Percentiles rank a stretch among this genome's conserved stretches.
These are phyloP conservation scores for Hirtodrosophila trivittata DNA, from an alignment of 2,888 invertebrate genomes.

Conservation along the genomic window DNA sequence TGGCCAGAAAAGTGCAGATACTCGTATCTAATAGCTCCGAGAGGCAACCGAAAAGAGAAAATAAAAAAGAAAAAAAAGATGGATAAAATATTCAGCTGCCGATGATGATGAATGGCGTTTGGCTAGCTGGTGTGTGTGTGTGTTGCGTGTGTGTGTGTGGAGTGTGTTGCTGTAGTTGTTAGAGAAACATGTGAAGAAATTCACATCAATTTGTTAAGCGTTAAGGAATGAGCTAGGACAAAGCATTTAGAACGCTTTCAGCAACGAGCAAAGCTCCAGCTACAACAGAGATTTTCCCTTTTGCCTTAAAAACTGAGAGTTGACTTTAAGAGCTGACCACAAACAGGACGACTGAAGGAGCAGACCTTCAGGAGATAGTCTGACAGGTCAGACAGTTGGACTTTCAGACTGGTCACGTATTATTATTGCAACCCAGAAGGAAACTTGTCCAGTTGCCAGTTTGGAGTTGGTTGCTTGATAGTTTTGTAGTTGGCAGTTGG, in stretches of 20 bases:
- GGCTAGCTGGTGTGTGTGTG: slow-evolving; percentile 51
- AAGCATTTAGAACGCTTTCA: slow-evolving; percentile 24
- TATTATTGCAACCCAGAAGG: slow-evolving; percentile 62
- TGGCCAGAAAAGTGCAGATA: slow-evolving; percentile 39
- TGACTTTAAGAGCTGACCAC: slow-evolving; percentile 39
- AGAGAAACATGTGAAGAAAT: slow-evolving; percentile 73
- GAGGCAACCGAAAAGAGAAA: slow-evolving; percentile 12
- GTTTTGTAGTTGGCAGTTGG: slow-evolving; percentile 3
- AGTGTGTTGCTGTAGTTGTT: slow-evolving; percentile 23
- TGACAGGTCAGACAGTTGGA: too few species aligned
- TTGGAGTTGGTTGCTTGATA: not conserved
- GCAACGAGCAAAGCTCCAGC: slow-evolving; percentile 18
- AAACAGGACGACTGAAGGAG: not conserved
- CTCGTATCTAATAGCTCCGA: slow-evolving; percentile 43
- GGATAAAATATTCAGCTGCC: slow-evolving; percentile 68
- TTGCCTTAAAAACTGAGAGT: slow-evolving; percentile 29
- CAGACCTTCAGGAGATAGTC: too few species aligned
- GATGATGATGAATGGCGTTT: slow-evolving; percentile 73
- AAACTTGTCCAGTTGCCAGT: slow-evolving; percentile 58
- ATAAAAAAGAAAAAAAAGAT: slow-evolving; percentile 3
- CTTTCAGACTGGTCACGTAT: slow-evolving; percentile 75
- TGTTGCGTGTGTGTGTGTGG: slow-evolving; percentile 6
- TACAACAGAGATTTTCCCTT: slow-evolving; percentile 7
- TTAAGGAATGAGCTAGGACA: slow-evolving; percentile 23
- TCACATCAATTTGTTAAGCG: slow-evolving; percentile 72